These are phyloP conservation scores for Labeo catla DNA, from an alignment of 2,113 vertebrate genomes.

Conservation along the genomic window DNA sequence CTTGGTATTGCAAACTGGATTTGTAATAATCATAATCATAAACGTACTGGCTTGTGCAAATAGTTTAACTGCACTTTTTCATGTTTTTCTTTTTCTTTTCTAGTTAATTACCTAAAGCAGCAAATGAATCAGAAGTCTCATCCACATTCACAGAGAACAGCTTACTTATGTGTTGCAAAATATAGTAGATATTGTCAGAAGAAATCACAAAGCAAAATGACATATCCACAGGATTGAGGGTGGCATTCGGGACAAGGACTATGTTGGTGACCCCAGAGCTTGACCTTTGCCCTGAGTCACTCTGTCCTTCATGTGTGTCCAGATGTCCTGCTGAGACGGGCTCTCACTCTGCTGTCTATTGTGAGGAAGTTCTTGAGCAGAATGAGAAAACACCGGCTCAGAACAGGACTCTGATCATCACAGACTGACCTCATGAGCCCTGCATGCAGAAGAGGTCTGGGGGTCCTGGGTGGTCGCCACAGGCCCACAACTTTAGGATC, in stretches of 20 bases:
- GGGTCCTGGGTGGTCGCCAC: constrained; percentile 51
- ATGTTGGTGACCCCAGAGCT: neutral
- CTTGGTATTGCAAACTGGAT: too few species aligned
- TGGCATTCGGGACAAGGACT: neutral
- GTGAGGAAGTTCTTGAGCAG: neutral
- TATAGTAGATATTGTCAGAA: neutral
- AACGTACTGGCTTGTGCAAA: too few species aligned
- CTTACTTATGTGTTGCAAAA: too few species aligned
- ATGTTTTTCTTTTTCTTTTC: too few species aligned
- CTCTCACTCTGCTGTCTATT: neutral
- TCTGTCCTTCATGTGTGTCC: constrained; percentile 45
- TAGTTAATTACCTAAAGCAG: too few species aligned
- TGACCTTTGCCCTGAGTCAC: constrained; percentile 12
- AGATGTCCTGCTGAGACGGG: neutral
- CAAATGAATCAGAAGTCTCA: too few species aligned
- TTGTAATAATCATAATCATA: too few species aligned
- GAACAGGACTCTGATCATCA: neutral
- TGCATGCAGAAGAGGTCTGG: neutral
- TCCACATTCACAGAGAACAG: too few species aligned
- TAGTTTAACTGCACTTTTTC: too few species aligned
- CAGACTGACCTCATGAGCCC: neutral
- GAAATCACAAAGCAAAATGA: neutral
- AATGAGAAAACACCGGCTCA: neutral
- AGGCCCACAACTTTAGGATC: neutral
- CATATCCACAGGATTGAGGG: neutral